Evolutionary conservation across 92 coral and sea anemone species (phyloP).

Genomic region (Virgularia gustaviana): DNA sequence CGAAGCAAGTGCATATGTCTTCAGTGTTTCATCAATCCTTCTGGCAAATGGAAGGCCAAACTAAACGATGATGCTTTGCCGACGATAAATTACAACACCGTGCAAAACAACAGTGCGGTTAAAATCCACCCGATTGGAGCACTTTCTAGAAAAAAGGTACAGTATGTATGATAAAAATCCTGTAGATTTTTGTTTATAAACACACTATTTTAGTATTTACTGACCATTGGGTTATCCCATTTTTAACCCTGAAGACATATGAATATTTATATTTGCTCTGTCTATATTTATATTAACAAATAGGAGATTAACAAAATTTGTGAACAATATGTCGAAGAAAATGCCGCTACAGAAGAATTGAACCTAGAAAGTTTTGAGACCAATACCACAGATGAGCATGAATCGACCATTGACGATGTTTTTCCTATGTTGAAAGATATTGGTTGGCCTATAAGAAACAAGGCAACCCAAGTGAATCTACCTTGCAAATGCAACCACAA

Average conservation of each 20-base stretch:
- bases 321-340: background rate
- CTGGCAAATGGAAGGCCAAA: background rate
- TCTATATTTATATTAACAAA: background rate
- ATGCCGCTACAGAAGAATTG: background rate
- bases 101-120: background rate
- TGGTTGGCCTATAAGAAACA: background rate
- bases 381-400: too few species aligned
- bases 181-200: background rate
- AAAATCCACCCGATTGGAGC: conserved; percentile 6
- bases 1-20: background rate
- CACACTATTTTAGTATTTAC: background rate
- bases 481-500: background rate
- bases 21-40: background rate
- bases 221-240: background rate
- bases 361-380: background rate
- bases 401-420: background rate
- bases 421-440: background rate
- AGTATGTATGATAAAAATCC: too few species aligned
- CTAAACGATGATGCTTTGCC: background rate
- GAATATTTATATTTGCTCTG: background rate
- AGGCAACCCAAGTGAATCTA: background rate
- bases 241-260: background rate
- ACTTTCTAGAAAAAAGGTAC: background rate
- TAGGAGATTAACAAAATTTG: background rate
- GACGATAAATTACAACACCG: background rate